Base-by-base conservation (phyloP, 2,113 vertebrate genomes). In the Enhydra lutris region DNA sequence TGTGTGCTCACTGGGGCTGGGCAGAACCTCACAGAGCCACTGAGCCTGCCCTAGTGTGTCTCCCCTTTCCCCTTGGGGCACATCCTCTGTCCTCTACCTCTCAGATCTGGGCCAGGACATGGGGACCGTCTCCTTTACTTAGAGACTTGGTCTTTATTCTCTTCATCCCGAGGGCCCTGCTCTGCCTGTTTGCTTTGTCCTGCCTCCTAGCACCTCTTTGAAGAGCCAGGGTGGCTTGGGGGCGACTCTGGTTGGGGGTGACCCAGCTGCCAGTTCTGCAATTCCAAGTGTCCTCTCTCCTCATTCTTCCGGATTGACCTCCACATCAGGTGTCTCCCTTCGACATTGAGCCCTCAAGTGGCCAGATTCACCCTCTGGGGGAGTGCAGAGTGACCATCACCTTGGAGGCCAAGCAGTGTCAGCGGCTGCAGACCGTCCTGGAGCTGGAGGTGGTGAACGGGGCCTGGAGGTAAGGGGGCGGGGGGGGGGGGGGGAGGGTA, bases 401-500 rank as follows among this genome's bases (percentile, higher is more conserved):
- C 69, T 99, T 99, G 93, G 98, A 90, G 42, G 98, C 99, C 0
- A 2, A 6, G 17, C 91, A 17, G 79, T 99, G 98, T 96, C 99
- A 98, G 96, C 98, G 73, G 14, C 98, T 99, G 90, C 98, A 99
- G 82, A 99, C 99, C 0, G 98, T 99, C 23, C 98, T 99, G 85
- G 98, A 99, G 97, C 97, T 99, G 81, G 96, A 97, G 2, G 99
- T 99, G 86, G 99, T 99, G 91, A 98, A 99, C 0, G 99, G 99
- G 57, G 95, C 97, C 73, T 98, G 98, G 97, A 99, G 99, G 99
- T 99, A 96, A 74, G 82, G 18, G 3, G 26, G 21, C 2, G 0
- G 1, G 2, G 8, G 65, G 42, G 42, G 42, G 42, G 4, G 39
- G 39, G n/a, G 39, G 39, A 42, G 39, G 59, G 59, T 10, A 59